These are phyloP conservation scores for Heteronetta atricapilla DNA, from an alignment of 2,113 vertebrate species.

Conservation along the genomic window DNA sequence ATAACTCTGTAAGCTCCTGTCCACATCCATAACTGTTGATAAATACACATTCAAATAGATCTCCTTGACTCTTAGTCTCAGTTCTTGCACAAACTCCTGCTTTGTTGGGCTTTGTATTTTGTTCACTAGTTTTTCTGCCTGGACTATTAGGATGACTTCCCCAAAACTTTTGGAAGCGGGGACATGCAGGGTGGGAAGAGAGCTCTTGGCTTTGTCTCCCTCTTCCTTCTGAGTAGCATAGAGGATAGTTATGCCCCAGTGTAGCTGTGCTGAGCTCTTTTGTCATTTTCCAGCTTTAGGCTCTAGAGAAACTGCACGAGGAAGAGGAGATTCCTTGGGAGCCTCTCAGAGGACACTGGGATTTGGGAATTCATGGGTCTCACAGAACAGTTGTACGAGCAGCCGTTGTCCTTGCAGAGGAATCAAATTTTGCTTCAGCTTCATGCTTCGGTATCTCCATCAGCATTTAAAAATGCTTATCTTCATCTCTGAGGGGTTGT, in stretches of 20 bases:
- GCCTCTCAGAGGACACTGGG: background rate
- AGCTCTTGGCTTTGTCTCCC: background rate
- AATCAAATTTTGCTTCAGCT: background rate
- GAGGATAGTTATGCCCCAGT: background rate
- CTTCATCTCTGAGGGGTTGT: background rate
- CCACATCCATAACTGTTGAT: rapidly evolving
- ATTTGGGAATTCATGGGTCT: background rate
- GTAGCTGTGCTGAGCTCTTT: rapidly evolving
- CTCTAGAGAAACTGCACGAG: background rate
- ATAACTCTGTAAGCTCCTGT: background rate
- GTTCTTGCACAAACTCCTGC: background rate
- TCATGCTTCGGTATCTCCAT: background rate
- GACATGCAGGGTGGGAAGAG: background rate
- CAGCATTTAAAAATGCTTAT: background rate
- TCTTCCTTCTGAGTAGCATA: background rate
- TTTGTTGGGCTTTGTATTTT: background rate
- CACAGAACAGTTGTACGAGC: background rate
- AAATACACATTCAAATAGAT: background rate
- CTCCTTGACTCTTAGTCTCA: background rate
- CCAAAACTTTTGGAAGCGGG: background rate
- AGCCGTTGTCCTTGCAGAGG: background rate
- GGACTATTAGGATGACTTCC: background rate
- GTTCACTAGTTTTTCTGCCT: background rate
- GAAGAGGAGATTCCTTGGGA: background rate
- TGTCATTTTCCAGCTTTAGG: background rate